Base-by-base conservation (phyloP, 2,888 invertebrate species). In the Galeruca laticollis region DNA sequence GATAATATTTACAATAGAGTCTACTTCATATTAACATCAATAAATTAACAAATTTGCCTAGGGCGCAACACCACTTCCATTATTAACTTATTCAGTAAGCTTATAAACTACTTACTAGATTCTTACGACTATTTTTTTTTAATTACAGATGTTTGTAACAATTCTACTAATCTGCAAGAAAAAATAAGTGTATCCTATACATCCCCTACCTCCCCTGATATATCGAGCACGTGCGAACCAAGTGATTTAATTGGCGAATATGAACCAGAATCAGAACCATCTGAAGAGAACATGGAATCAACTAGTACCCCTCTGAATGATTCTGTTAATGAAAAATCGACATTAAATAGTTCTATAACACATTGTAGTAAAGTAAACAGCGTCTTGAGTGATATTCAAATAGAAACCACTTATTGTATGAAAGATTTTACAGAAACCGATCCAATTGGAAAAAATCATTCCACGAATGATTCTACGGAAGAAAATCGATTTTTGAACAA, bases 221-320 rank as follows among this genome's bases (percentile, higher is more conserved):
- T 71, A 31, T 71, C 71, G 2, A 71, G 71, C 18, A 71, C 71
- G 3, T 71, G 59, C 26, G 51, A 66, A 18, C 51, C 35, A 1
- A 51, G 59, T 1, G 35, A 57, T 35, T 33, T 56, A 21, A 47
- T 47, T 15, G 31, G 5, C n/a, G 18, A 18, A n/a, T 31, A 35
- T 4, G 61, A 61, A 31, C 33, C 20, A 5, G 40, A 15, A 20
- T n/a, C 40, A 1, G 15, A 31, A 18, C 18, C 26, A 33, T 18
- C 15, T 15, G 18, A 47, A n/a, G 49, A 47, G 21, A 61, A 13
- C 15, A 11, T 2, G 43, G 9, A 60, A n/a, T 2, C 11, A 3
- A 59, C 15, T 13, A 59, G 2, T 13, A 13, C 9, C 2, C 11
- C 37, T 2, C 15, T 47, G 15, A 15, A 3, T 15, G 15, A 47